Conservation (phyloP, 2,797 vertebrate genomes). For the Chelonia mydas region DNA sequence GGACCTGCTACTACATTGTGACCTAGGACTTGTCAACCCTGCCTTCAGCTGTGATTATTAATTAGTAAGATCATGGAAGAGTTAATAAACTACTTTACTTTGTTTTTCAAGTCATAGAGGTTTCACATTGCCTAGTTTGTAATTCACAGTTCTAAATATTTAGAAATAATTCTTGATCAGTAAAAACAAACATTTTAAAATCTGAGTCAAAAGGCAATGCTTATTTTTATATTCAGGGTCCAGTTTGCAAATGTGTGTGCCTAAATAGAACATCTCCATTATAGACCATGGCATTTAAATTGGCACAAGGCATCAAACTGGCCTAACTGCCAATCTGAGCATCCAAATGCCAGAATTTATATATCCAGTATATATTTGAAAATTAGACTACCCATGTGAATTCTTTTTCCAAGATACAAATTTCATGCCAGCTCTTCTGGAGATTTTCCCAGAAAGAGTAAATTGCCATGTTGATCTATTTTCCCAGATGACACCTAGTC, state of each 20-base stretch:
- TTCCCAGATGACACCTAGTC: fast-evolving
- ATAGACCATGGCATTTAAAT: neutral
- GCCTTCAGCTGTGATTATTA: neutral
- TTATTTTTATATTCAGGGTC: neutral
- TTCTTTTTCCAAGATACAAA: neutral
- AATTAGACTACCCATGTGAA: neutral
- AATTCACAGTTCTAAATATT: neutral
- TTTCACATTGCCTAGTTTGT: neutral
- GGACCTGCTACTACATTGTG: neutral
- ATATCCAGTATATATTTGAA: neutral
- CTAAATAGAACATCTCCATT: neutral
- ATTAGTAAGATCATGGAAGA: neutral
- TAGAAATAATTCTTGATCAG: neutral
- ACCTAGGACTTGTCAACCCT: neutral
- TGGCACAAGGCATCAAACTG: neutral
- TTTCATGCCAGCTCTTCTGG: neutral
- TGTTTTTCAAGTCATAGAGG: neutral
- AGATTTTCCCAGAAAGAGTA: neutral
- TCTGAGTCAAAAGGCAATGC: neutral
- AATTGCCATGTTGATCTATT: neutral
- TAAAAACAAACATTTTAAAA: neutral
- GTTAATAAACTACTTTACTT: neutral
- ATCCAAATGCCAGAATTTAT: neutral
- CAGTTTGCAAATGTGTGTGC: neutral
- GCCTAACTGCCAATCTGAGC: neutral